A percentile compares a stretch with the other conserved stretches of the same genome.
phyloP scores from a whole-genome alignment of 2,797 vertebrate species.

The Argentina silus region DNA sequence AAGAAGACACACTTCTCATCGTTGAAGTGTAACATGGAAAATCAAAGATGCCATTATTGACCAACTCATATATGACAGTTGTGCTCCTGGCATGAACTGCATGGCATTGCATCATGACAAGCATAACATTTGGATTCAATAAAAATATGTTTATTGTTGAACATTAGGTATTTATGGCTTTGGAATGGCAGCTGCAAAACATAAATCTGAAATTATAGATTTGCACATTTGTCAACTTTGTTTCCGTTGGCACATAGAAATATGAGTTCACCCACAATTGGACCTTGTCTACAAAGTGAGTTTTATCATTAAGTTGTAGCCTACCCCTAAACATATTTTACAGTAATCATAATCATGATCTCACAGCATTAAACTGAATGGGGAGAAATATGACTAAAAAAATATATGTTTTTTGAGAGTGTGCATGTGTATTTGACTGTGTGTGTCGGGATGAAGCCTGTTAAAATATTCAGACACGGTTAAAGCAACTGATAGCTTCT shows the following conservation, averaged over 20 bases:
- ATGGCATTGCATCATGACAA: constrained; percentile 54
- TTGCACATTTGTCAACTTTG: constrained; percentile 49
- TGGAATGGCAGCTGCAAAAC: constrained; percentile 62
- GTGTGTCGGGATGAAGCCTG: constrained; percentile 66
- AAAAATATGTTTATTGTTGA: constrained; percentile 65
- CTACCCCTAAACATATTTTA: background rate
- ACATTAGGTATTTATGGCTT: constrained; percentile 49
- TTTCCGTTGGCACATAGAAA: constrained; percentile 23
- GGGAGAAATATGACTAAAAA: background rate
- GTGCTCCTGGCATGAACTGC: constrained; percentile 30
- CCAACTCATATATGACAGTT: constrained; percentile 36
- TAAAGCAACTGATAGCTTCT: constrained; percentile 77
- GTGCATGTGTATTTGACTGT: background rate
- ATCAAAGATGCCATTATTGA: constrained; percentile 19
- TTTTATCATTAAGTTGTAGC: background rate
- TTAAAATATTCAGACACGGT: constrained; percentile 81
- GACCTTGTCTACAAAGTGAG: background rate
- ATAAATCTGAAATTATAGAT: constrained; percentile 64
- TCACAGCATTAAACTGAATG: background rate
- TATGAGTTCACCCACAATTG: constrained; percentile 5
- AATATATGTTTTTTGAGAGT: background rate
- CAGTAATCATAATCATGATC: background rate
- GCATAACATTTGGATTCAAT: constrained; percentile 65
- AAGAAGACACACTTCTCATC: background rate
- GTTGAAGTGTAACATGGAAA: constrained; percentile 4